A percentile compares a stretch with the other conserved stretches of the same genome.
Conservation (phyloP, 2,797 vertebrate genomes). For the Decapterus maruadsi region DNA sequence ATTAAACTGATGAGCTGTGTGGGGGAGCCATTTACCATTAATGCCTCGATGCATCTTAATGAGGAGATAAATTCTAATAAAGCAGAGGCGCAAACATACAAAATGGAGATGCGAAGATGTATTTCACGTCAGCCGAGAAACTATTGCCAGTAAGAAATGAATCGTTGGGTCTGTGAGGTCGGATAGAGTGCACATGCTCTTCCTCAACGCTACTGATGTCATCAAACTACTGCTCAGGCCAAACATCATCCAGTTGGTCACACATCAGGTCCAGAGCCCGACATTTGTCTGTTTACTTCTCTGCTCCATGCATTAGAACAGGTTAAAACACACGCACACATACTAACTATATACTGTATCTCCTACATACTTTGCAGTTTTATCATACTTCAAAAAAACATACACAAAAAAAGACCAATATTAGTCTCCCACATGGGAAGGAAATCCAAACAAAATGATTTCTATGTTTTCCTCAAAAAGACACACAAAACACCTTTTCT, state of each 20-base stretch:
- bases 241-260: background rate
- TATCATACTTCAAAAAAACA: constrained; percentile 33
- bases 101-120: constrained; percentile 29
- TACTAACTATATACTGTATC: background rate
- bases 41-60: constrained; percentile 59
- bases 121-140: constrained; percentile 3
- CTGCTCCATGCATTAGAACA: constrained; percentile 10
- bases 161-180: background rate
- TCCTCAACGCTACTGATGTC: background rate
- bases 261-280: background rate
- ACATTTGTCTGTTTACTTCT: background rate
- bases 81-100: constrained; percentile 21
- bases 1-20: constrained; percentile 55
- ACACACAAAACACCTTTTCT: constrained; percentile 43
- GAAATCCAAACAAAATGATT: constrained; percentile 45
- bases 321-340: background rate
- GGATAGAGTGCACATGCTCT: background rate
- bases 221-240: background rate
- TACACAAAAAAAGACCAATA: constrained; percentile 33
- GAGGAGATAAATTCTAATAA: constrained; percentile 35
- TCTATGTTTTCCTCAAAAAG: constrained; percentile 20
- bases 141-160: background rate
- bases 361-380: background rate
- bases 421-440: constrained; percentile 3
- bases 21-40: constrained; percentile 77